These are phyloP conservation scores for Caenorhabditis doughertyi DNA, from an alignment of 2,888 invertebrate genomes.

Conservation along the genomic window DNA sequence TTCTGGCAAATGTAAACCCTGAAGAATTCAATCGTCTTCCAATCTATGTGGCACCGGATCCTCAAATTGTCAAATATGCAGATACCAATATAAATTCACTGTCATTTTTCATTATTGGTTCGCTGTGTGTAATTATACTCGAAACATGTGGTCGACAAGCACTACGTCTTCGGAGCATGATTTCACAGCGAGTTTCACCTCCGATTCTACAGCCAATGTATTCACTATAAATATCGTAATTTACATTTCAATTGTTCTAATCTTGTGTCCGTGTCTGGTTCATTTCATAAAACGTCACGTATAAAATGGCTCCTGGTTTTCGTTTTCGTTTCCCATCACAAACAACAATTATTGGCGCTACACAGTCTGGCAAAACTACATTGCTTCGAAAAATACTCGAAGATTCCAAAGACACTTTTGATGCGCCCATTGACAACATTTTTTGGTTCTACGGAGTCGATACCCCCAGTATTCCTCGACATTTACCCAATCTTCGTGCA, in stretches of 20 bases:
- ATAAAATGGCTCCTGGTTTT: constrained; percentile 1
- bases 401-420: not conserved
- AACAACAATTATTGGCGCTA: constrained; percentile 26
- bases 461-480: constrained; percentile 26
- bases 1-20: not conserved
- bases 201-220: not conserved
- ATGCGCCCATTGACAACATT: constrained; percentile 30
- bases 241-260: too few species aligned
- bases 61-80: not conserved
- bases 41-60: constrained; percentile 2
- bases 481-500: constrained; percentile 10
- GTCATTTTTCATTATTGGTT: not conserved
- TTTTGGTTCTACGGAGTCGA: constrained; percentile 44
- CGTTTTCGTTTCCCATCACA: constrained; percentile 25
- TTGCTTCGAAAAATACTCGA: constrained; percentile 26
- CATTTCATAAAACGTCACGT: not conserved
- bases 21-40: not conserved
- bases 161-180: too few species aligned
- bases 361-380: constrained; percentile 41
- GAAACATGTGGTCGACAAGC: not conserved
- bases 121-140: not conserved
- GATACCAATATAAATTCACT: not conserved
- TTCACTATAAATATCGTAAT: too few species aligned
- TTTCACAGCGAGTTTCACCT: too few species aligned
- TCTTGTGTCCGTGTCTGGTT: not conserved